A percentile compares a stretch with the other conserved stretches of the same genome.
Conservation (phyloP, 2,888 invertebrate species). For the Coenonympha glycerion region DNA sequence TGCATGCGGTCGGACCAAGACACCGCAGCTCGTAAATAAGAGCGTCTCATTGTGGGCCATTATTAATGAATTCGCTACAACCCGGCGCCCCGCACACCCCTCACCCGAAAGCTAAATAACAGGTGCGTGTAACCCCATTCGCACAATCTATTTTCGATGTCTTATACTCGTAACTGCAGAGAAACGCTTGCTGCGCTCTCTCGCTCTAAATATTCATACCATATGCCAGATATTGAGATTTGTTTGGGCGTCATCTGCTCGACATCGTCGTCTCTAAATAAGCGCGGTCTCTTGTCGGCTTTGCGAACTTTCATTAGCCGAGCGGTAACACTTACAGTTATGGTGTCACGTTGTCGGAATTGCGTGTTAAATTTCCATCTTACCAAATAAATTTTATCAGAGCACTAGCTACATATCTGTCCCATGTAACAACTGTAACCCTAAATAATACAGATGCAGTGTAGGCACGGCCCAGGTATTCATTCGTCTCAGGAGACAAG, state of each 20-base stretch:
- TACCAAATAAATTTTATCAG: not conserved
- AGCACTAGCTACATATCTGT: too few relatives aligned
- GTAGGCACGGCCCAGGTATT: not conserved
- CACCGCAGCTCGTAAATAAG: constrained; percentile 72
- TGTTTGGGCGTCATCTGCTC: constrained; percentile 73
- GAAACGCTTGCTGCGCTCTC: constrained; percentile 67
- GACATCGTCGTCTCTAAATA: constrained; percentile 64
- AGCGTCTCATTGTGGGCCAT: constrained; percentile 72
- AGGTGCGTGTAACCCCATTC: constrained; percentile 76
- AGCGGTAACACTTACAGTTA: constrained; percentile 61
- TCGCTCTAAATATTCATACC: constrained; percentile 73
- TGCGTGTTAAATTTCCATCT: constrained; percentile 42
- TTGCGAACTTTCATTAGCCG: constrained; percentile 68
- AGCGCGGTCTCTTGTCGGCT: constrained; percentile 60
- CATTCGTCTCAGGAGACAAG: not conserved
- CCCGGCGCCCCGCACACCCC: constrained; percentile 50
- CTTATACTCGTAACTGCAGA: constrained; percentile 72
- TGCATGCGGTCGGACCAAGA: constrained; percentile 55
- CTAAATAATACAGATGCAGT: not conserved
- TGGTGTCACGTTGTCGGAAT: constrained; percentile 59
- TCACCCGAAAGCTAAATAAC: constrained; percentile 71
- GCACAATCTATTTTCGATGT: constrained; percentile 76
- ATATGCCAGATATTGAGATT: constrained; percentile 73
- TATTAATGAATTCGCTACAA: constrained; percentile 71
- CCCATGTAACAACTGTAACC: not conserved